Evolutionary conservation across 2,113 vertebrate genomes (phyloP), one percentile per base, ranked within the genome.

Genomic region (Potamarius usumacintae): DNA sequence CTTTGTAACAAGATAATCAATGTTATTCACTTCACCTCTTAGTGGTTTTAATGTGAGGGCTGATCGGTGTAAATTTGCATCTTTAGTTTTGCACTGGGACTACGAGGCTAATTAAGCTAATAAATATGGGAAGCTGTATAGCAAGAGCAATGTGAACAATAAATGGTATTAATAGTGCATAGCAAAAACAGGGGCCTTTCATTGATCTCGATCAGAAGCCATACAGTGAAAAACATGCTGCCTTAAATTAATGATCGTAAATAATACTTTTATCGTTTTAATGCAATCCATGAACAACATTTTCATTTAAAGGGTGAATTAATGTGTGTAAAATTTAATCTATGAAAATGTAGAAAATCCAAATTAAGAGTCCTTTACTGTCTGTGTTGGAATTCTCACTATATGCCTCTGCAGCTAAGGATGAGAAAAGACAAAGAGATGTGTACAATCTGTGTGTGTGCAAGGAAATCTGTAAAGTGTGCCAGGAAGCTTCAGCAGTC

Each of bases 361-460:
- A 76, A 4, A 76, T 22, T 22, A 76, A 48, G 1, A 76, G 22
- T 76, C 22, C 11, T 42, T 72, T 42, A 34, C 5, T 18, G 34
- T 42, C 69, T 72, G 14, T 2, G 9, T 42, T 2, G 17, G 34
- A 42, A 42, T 2, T 72, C 30, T 42, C 72, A 76, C 72, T 72
- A 25, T 30, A 82, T 82, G 30, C 18, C 34, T 82, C 81, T 65
- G 7, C 42, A 69, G 82, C 14, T 71, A 52, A 14, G 67, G 53
- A 30, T 72, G 9, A 62, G 17, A 42, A 4, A 60, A 60, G 4
- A 22, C 55, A n/a, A 58, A 17, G 10, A 34, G 67, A 72, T 30
- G 60, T 84, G 30, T 48, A 17, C 65, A 42, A 57, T 84, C 27
- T 58, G 60, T 17, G n/a, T 82, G 34, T 82, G 78, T 74, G 90